Evolutionary conservation across 2,888 invertebrate species (phyloP), one percentile per base, ranked within the genome.

Genomic region (Autographa gamma): DNA sequence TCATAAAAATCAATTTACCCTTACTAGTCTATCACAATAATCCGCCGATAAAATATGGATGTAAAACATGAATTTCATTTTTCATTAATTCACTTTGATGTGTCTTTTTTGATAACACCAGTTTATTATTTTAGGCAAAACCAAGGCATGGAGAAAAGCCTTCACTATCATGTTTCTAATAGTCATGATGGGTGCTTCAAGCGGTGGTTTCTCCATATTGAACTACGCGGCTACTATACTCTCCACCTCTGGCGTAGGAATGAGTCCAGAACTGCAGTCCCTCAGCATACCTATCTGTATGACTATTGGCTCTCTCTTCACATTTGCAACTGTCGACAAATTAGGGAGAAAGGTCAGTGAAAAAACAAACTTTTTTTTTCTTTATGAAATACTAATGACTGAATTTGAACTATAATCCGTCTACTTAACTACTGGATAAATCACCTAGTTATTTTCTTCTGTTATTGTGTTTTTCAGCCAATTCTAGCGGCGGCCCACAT

Each of bases 141-240:
- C 88, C 58, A 86, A 80, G 41, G 80, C 84, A 1, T 91, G 91
- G 91, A 83, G 90, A 3, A 85, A 80, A 32, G 90, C 86, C 0
- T 85, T 88, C 18, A 8, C 85, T 0, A 71, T 87, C 5, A 86
- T 89, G 76, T 60, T 76, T 0, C 19, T 81, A 3, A 60, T 86
- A 1, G 79, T 87, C 58, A 7, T 82, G 0, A 71, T 69, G 0
- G 88, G 88, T 14, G 88, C 82, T 0, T 60, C 79, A 18, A 88
- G 87, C 69, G 91, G 90, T 9, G 77, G 81, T 0, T 87, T 86
- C 66, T 70, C 85, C 0, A 84, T 91, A 7, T 31, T 89, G 1
- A 87, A 79, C 16, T 91, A 89, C 19, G 90, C 91, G 0, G 81
- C 88, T 0, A 78, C 77, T 3, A 82, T 91, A n/a, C 72, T 91